These are phyloP conservation scores for Esox niger DNA, from an alignment of 2,113 vertebrate genomes.

Conservation along the genomic window DNA sequence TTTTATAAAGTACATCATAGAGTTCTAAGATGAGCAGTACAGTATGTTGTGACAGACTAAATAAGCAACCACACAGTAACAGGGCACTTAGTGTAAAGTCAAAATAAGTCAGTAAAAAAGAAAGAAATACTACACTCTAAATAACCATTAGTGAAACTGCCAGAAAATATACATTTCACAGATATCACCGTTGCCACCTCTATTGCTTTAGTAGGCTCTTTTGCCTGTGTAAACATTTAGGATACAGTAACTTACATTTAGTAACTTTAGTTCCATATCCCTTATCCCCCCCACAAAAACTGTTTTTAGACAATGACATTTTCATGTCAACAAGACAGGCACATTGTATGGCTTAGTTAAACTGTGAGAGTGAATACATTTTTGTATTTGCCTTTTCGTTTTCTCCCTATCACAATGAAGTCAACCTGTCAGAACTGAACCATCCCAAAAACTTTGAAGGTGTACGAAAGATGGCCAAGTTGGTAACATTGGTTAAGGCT, in stretches of 20 bases:
- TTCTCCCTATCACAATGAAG: background rate
- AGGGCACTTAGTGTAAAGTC: constrained; percentile 16
- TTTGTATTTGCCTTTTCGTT: constrained; percentile 7
- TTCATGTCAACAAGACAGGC: constrained; percentile 29
- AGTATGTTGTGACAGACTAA: background rate
- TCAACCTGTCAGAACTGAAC: background rate
- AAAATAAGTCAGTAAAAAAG: constrained; percentile 23
- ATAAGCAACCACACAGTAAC: constrained; percentile 21
- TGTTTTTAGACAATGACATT: constrained; percentile 36
- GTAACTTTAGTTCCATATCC: background rate
- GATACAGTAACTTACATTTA: constrained; percentile 9
- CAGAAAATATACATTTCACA: constrained; percentile 5
- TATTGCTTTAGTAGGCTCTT: constrained; percentile 16
- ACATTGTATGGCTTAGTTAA: constrained; percentile 44
- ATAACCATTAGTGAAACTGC: background rate
- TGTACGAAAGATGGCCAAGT: constrained; percentile 34
- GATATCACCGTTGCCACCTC: background rate
- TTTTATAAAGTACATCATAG: constrained; percentile 39
- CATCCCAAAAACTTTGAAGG: constrained; percentile 10
- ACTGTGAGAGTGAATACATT: constrained; percentile 13
- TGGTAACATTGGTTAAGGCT: constrained; percentile 60
- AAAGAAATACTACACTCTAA: constrained; percentile 18
- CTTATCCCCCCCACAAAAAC: constrained; percentile 3
- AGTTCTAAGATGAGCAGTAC: constrained; percentile 7
- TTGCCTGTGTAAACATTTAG: constrained; percentile 33